Evolutionary conservation across 1,140 invertebrate genomes (phyloP), one percentile per base, ranked within the genome.

Genomic region (Nixonia krombeini): DNA sequence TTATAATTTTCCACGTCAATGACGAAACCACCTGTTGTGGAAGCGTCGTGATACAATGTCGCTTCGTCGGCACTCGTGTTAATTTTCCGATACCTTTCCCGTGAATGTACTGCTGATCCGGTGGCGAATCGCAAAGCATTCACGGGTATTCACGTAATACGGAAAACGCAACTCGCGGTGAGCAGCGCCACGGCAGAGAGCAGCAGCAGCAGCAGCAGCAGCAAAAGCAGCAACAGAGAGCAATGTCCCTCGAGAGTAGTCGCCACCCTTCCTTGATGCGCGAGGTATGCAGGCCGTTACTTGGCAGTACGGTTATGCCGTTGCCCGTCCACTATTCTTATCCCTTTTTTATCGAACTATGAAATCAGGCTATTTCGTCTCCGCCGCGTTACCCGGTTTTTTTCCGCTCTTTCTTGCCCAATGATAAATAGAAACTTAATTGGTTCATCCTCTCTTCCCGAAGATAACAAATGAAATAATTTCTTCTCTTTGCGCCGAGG

Each of bases 261-360:
- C 76, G 80, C 78, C 79, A 74, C 78, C 77, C 78, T 81, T 78
- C 75, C 78, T 78, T 71, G 75, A 67, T 52, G 68, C 74, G 68
- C 75, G 70, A 78, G 76, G 79, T 79, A 83, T 83, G 81, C 75
- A 81, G 72, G 78, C 80, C 79, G 78, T 80, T 79, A 80, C 75
- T 75, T 73, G 73, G 72, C 74, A 62, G 72, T 70, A 76, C 78
- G 79, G 72, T 73, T 71, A 73, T 49, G 45, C 55, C 47, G 45
- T 17, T 46, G 38, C 45, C 29, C 31, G 17, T 42, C 38, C 47
- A 38, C 59, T 52, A 50, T 64, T 50, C 52, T 61, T 57, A 38
- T 58, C 52, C 53, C 50, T 63, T 57, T 61, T 71, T 72, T 76
- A 76, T 72, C 70, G 33, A 46, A 42, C 45, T 17, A 61, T 40